Evolutionary conservation across 2,113 vertebrate species (phyloP).

Genomic region (Mobula hypostoma): DNA sequence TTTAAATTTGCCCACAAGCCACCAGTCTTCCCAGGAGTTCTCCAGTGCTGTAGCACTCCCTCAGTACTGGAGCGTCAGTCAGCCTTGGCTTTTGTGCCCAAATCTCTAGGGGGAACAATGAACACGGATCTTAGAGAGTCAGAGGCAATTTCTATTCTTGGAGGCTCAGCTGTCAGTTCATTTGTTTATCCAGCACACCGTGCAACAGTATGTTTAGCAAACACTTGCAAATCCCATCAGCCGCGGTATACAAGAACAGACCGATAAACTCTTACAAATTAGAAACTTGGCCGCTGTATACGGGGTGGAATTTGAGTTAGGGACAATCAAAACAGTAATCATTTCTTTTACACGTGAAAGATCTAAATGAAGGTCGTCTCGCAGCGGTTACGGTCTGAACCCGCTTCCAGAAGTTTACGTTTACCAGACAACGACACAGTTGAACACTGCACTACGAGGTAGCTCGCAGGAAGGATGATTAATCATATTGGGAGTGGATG

Average conservation of each 20-base stretch:
- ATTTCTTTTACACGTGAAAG: not conserved
- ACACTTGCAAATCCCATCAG: not conserved
- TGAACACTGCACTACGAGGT: not conserved
- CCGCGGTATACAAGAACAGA: not conserved
- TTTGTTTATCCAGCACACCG: not conserved
- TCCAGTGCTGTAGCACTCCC: too few species aligned
- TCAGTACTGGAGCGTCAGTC: too few species aligned
- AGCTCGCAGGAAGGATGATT: not conserved
- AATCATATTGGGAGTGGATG: not conserved
- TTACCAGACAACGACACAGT: not conserved
- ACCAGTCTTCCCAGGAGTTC: too few species aligned
- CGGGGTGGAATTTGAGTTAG: not conserved
- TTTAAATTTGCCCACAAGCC: too few species aligned
- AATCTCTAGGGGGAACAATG: too few species aligned
- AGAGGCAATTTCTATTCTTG: too few species aligned
- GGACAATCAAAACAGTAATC: not conserved
- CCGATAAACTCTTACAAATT: not conserved
- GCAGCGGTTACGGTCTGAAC: not conserved
- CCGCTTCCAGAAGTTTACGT: not conserved
- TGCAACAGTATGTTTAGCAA: not conserved
- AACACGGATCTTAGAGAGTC: too few species aligned
- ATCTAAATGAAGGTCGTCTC: not conserved
- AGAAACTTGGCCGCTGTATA: not conserved
- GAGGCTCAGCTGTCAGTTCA: too few species aligned
- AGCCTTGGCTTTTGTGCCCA: too few species aligned